Conservation (phyloP, 2,113 vertebrate genomes). For the Setophaga kirtlandii region DNA sequence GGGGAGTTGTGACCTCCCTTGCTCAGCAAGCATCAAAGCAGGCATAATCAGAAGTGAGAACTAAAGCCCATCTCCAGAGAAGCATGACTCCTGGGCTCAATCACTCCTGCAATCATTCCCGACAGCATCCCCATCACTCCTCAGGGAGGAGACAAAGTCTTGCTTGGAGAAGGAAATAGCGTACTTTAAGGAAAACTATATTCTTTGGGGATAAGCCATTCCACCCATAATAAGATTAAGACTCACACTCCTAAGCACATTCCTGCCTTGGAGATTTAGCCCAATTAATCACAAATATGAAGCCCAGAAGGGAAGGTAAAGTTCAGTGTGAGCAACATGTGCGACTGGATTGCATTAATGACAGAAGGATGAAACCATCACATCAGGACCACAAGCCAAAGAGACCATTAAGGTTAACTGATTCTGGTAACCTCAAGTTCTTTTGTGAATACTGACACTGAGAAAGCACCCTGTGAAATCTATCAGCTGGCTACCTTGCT, state of each 20-base stretch:
- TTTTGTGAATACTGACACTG: neutral
- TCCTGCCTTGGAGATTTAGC: neutral
- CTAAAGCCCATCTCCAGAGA: neutral
- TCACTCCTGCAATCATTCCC: neutral
- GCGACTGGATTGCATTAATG: neutral
- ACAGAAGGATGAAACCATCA: neutral
- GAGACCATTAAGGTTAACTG: neutral
- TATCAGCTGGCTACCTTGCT: neutral
- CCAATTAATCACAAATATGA: neutral
- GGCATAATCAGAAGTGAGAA: neutral
- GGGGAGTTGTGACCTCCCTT: neutral
- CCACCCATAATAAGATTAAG: neutral
- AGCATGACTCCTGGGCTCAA: neutral
- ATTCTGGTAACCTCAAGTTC: neutral
- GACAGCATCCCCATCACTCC: neutral
- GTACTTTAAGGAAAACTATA: neutral
- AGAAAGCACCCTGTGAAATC: neutral
- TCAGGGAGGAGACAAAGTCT: neutral
- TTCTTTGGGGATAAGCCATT: neutral
- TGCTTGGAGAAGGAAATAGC: neutral
- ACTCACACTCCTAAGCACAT: neutral
- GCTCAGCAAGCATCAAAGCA: neutral
- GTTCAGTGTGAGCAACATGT: neutral
- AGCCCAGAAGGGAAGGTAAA: neutral
- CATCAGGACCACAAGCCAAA: neutral